Evolutionary conservation across 2,113 vertebrate species (phyloP), one percentile per base, ranked within the genome.

Genomic region (Choloepus hoffmanni): DNA sequence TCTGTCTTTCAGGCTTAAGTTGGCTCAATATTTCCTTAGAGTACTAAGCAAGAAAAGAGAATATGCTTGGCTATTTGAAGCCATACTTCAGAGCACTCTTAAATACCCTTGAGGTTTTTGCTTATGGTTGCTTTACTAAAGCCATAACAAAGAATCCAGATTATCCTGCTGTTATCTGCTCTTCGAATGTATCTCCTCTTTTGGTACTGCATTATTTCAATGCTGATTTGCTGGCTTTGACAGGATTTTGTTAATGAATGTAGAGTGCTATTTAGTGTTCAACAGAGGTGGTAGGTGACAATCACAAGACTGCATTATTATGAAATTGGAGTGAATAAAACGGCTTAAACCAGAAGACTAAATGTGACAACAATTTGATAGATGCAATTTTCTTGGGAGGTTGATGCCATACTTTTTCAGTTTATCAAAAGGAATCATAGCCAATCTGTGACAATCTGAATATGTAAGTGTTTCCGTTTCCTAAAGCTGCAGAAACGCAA

Each of bases 11-110:
- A 73, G 28, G 43, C 24, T 92, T 95, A 50, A 87, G 28, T 62
- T 86, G 24, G 48, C 28, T 77, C n/a, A 91, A 9, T 74, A 89
- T 89, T 93, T 72, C 16, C n/a, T 94, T 43, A 94, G 95, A 85
- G 72, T 23, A 53, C 7, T 33, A 76, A n/a, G 21, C 3, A 79
- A 87, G 36, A 76, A 24, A 76, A 82, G 79, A 81, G 19, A 3
- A 48, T 21, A 87, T 76, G 23, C 58, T 63, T 68, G 63, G 26
- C 23, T 93, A 30, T 67, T 76, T 45, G 70, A 79, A 92, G 30
- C 15, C 67, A 72, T 16, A 40, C 19, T 77, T 85, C 45, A 88
- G 60, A 77, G 72, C 5, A 83, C 58, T 89, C 78, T 60, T 30
- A 89, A 95, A 53, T 33, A 45, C 14, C 33, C 76, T 43, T 43